Conservation (phyloP, 2,113 vertebrate species). For the Recurvirostra avosetta region DNA sequence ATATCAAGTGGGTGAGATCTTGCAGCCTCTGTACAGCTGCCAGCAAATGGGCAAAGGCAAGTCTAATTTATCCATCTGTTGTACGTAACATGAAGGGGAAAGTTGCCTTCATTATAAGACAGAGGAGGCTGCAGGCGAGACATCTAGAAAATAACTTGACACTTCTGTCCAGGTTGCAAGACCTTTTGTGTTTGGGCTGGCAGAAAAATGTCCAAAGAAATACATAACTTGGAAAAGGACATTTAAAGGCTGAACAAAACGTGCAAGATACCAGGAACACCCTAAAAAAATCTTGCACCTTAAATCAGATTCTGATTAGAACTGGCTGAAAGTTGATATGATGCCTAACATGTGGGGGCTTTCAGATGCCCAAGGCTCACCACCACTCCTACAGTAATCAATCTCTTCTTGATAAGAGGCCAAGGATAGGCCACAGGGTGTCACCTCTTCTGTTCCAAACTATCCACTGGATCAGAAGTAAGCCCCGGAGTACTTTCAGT, state of each 20-base stretch:
- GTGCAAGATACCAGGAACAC: neutral
- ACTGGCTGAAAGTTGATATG: neutral
- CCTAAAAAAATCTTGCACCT: neutral
- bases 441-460: neutral
- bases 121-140: neutral
- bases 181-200: neutral
- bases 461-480: neutral
- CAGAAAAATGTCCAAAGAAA: neutral
- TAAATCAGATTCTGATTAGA: neutral
- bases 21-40: neutral
- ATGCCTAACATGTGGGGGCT: accelerated
- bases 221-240: accelerated
- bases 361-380: neutral
- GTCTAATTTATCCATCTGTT: neutral
- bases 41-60: neutral
- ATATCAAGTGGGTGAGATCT: neutral
- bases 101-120: neutral
- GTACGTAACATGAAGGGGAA: neutral
- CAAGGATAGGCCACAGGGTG: neutral
- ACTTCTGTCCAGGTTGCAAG: neutral
- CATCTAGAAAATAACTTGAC: neutral
- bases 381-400: neutral
- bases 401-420: neutral
- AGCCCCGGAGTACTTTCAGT: neutral
- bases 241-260: neutral